phyloP scores from a whole-genome alignment of 2,888 invertebrate genomes.

The Leptinotarsa tumamoca region DNA sequence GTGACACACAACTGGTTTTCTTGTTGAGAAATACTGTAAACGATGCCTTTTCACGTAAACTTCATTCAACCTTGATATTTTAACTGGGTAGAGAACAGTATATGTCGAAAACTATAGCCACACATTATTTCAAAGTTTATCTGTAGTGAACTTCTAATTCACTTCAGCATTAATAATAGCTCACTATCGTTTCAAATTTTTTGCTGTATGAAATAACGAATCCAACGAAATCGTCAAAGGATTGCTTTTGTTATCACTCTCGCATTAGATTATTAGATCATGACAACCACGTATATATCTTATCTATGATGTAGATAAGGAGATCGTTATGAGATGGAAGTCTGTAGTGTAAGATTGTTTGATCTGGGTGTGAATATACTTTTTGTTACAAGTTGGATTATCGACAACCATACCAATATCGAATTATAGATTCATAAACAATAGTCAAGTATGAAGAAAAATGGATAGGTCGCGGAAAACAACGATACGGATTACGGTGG shows the following conservation, averaged over 20 bases:
- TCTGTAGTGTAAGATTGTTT: background rate
- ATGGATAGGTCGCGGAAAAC: constrained; percentile 40
- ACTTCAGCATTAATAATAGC: too few relatives aligned
- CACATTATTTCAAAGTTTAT: too few relatives aligned
- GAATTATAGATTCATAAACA: background rate
- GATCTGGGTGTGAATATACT: background rate
- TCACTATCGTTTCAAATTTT: too few relatives aligned
- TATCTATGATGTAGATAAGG: background rate
- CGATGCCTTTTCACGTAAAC: too few relatives aligned
- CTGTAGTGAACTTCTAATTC: too few relatives aligned
- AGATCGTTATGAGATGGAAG: background rate
- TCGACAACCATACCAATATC: background rate
- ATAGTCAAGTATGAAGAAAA: constrained; percentile 13
- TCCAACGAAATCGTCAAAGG: background rate
- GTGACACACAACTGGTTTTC: too few relatives aligned
- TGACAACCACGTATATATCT: background rate
- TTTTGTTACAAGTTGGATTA: background rate
- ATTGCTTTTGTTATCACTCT: background rate
- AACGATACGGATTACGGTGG: constrained; percentile 84
- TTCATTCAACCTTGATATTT: too few relatives aligned
- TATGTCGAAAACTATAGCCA: too few relatives aligned
- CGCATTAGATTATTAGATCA: background rate
- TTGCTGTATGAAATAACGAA: too few relatives aligned
- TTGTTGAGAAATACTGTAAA: too few relatives aligned
- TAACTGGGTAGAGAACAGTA: too few relatives aligned